Percentiles rank a stretch among this genome's conserved stretches.
Conservation (phyloP, 2,888 invertebrate genomes). For the Leistus spinibarbis region DNA sequence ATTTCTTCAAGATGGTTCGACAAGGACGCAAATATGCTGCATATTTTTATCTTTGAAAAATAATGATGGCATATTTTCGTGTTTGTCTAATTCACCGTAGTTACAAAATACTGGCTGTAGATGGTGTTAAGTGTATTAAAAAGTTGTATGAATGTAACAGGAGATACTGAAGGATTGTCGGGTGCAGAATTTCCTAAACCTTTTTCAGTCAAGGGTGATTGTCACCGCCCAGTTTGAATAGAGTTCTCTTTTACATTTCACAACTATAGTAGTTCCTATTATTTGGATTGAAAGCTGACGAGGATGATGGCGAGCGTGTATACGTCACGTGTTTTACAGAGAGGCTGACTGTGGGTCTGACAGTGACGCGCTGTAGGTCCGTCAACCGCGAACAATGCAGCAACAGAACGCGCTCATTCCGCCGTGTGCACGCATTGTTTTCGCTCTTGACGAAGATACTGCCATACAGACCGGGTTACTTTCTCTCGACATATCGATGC, state of each 20-base stretch:
- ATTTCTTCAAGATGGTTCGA: no score
- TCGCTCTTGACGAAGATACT: not conserved
- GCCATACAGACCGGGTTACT: not conserved
- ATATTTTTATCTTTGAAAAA: no score
- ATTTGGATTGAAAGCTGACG: not conserved
- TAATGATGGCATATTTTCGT: no score
- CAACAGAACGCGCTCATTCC: not conserved
- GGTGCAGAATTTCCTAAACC: no score
- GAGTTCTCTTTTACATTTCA: not conserved
- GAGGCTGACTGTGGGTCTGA: not conserved
- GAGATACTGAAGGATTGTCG: not conserved
- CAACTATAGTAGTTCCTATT: not conserved
- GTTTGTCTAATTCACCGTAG: no score
- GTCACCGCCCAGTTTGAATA: not conserved
- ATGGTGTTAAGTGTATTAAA: no score
- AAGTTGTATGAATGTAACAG: no score
- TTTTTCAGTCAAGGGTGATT: not conserved
- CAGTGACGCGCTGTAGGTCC: not conserved
- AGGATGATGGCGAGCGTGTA: not conserved
- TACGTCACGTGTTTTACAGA: not conserved
- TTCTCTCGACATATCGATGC: not conserved
- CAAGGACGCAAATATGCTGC: no score
- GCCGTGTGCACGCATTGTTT: not conserved
- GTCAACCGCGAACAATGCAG: constrained; percentile 1
- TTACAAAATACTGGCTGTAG: no score